Evolutionary conservation across 1,140 invertebrate species (phyloP).

Genomic region (Lasioglossum albipes): DNA sequence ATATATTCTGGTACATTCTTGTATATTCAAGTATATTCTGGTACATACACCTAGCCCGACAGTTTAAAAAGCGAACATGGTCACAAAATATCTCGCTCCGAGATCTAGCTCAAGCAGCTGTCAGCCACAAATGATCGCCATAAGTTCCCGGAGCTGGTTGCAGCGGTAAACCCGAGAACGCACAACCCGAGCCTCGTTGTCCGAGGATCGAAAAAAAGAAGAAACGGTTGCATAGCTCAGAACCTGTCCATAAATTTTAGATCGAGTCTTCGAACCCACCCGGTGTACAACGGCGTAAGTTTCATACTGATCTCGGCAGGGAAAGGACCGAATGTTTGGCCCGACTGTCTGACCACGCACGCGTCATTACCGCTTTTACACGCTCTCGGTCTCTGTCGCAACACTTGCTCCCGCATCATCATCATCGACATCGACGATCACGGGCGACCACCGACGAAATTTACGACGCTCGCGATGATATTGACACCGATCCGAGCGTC

Average conservation of each 20-base stretch:
- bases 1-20: no score
- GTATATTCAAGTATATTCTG: no score
- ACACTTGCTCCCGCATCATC: background rate
- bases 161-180: no score
- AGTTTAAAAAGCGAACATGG: no score
- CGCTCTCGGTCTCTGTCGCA: background rate
- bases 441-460: background rate
- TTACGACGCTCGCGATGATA: background rate
- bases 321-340: constrained; percentile 40
- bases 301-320: constrained; percentile 30
- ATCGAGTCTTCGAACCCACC: background rate
- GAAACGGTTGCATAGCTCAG: background rate
- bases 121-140: no score
- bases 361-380: constrained; percentile 23
- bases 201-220: background rate
- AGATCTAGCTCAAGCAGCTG: no score
- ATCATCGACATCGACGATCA: no score
- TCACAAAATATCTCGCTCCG: no score
- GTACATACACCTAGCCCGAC: no score
- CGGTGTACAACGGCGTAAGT: background rate
- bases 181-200: no score
- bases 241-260: background rate
- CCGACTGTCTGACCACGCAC: constrained; percentile 48
- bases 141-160: no score
- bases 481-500: constrained; percentile 30